Conservation (phyloP, 2,113 vertebrate species). For the Caretta caretta region DNA sequence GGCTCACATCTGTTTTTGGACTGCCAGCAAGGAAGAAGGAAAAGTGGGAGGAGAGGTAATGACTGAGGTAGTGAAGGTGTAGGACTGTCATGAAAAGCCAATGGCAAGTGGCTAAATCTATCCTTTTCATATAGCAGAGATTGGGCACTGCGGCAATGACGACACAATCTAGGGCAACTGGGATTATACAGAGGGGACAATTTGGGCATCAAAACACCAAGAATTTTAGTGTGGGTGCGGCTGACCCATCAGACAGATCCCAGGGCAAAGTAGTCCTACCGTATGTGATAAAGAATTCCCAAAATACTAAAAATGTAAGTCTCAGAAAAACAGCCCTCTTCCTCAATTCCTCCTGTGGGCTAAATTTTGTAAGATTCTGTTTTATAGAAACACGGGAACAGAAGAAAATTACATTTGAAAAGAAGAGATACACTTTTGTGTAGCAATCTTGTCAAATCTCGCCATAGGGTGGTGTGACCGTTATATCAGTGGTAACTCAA, state of each 20-base stretch:
- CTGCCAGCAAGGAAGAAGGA: rapidly evolving
- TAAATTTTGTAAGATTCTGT: background rate
- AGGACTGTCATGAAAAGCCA: background rate
- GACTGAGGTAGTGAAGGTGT: background rate
- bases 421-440: background rate
- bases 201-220: background rate
- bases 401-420: background rate
- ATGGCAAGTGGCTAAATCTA: background rate
- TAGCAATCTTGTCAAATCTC: background rate
- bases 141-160: background rate
- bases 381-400: rapidly evolving
- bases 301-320: background rate
- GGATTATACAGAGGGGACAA: background rate
- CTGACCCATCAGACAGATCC: rapidly evolving
- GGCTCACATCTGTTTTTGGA: background rate
- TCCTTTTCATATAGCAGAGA: background rate
- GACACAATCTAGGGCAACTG: background rate
- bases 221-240: background rate
- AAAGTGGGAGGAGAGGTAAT: rapidly evolving
- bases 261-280: background rate
- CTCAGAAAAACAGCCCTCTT: background rate
- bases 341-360: background rate
- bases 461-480: background rate
- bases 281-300: background rate
- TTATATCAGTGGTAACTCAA: background rate